These are phyloP conservation scores for Atherinosoma microstoma DNA, from an alignment of 2,797 vertebrate species.

Conservation along the genomic window DNA sequence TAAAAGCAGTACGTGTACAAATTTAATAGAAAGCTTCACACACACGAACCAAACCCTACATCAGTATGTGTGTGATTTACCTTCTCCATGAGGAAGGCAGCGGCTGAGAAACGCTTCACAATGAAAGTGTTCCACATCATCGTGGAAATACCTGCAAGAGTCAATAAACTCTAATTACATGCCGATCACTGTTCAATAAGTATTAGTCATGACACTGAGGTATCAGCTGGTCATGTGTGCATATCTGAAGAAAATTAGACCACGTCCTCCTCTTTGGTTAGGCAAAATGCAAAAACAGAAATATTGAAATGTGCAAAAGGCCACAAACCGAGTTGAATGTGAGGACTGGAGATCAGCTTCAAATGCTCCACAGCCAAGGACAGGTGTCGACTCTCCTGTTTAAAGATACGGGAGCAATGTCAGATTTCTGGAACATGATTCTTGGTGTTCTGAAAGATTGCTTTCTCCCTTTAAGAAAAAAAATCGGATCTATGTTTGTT, in stretches of 20 bases:
- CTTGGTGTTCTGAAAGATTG: neutral
- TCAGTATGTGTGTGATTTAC: conserved; percentile 65
- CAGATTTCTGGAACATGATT: neutral
- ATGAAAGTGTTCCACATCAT: conserved; percentile 99
- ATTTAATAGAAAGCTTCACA: neutral
- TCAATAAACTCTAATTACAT: neutral
- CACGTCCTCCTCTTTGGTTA: neutral
- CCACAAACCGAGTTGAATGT: conserved; percentile 93
- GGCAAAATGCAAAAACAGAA: neutral
- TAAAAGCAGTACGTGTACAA: conserved; percentile 51
- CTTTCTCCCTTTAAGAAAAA: no score
- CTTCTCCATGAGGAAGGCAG: conserved; percentile 95
- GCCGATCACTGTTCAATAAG: neutral
- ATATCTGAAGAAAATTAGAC: neutral
- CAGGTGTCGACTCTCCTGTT: conserved; percentile 89
- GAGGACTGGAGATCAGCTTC: conserved; percentile 89
- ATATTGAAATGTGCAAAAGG: neutral
- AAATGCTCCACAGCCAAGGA: conserved; percentile 91
- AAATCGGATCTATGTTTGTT: neutral
- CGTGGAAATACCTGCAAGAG: conserved; percentile 87
- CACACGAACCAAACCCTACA: neutral
- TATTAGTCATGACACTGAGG: no score
- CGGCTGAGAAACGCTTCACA: conserved; percentile 94
- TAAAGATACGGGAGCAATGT: conserved; percentile 25
- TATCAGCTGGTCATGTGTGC: neutral